These are phyloP conservation scores for Heliconius sara DNA, from an alignment of 2,888 invertebrate genomes.

Conservation along the genomic window DNA sequence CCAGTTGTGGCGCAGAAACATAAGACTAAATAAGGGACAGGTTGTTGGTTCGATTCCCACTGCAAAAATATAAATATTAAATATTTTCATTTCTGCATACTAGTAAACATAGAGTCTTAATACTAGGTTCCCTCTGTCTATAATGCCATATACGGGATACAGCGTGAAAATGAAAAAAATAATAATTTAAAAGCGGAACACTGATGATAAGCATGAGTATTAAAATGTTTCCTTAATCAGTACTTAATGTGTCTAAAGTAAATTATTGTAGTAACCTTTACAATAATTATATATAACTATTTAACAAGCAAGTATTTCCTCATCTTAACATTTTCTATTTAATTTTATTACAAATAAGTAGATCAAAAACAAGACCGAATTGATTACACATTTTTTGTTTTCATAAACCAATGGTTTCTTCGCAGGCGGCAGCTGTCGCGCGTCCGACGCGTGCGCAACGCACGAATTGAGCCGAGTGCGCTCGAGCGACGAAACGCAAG, in stretches of 20 bases:
- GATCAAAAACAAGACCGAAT: slow-evolving; percentile 46
- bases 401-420: slow-evolving; percentile 67
- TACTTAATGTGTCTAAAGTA: background rate
- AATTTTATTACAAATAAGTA: slow-evolving; percentile 31
- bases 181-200: background rate
- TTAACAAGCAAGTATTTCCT: background rate
- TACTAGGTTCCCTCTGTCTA: too few species aligned
- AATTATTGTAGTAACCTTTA: slow-evolving; percentile 10
- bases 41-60: too few species aligned
- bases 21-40: too few species aligned
- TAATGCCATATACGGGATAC: too few species aligned
- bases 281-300: background rate
- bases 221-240: background rate
- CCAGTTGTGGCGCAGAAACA: too few species aligned
- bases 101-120: too few species aligned
- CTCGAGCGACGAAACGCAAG: slow-evolving; percentile 57
- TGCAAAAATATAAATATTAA: too few species aligned
- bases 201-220: background rate
- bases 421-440: slow-evolving; percentile 74
- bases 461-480: slow-evolving; percentile 67
- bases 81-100: too few species aligned
- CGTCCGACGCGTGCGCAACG: slow-evolving; percentile 77
- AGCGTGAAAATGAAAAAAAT: background rate
- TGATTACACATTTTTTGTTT: slow-evolving; percentile 52
- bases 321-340: slow-evolving; percentile 25